Evolutionary conservation across 2,113 vertebrate species (phyloP), one percentile per base, ranked within the genome.

Genomic region (Ariopsis seemanni): DNA sequence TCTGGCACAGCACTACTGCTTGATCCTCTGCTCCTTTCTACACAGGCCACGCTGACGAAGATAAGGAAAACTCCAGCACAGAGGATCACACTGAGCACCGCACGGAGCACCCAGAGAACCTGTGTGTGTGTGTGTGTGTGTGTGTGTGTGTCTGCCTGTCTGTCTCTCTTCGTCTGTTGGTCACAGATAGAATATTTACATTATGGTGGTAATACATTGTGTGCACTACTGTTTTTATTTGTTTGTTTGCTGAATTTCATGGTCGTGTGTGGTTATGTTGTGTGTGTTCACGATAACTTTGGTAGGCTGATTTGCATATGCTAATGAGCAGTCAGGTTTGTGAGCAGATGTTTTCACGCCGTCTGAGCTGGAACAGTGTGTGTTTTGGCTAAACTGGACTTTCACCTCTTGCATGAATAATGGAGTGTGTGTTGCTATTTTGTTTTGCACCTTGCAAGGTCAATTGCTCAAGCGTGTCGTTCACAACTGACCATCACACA

Each of bases 381-480:
- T 82, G 88, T 89, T 88, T 42, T 82, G 69, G 71, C 71, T 90
- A 85, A 86, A 86, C 81, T 86, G 50, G 60, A 75, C 63, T 78
- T 85, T 85, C 63, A 83, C 63, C 48, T 81, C 52, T 75, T 86
- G 75, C 81, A 84, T 89, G 57, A 57, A 80, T 80, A 86, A 84
- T 89, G 30, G 17, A 12, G 17, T 83, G 58, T 81, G 93, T 48
- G 89, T 69, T 48, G 9, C 20, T 71, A 27, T 86, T 69, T 4
- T 67, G 48, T 83, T 83, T 81, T 34, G 57, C 57, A 34, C 15
- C 62, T 86, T 27, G 48, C 91, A 92, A 93, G 94, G 93, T 94
- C 92, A 91, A 91, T 78, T 86, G 90, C 92, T 90, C 84, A 90
- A 86, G 88, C 87, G 90, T 89, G 89, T 92, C 90, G 67, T 89